Evolutionary conservation across 2,888 invertebrate genomes (phyloP).

Genomic region (Leptogaster cylindrica): DNA sequence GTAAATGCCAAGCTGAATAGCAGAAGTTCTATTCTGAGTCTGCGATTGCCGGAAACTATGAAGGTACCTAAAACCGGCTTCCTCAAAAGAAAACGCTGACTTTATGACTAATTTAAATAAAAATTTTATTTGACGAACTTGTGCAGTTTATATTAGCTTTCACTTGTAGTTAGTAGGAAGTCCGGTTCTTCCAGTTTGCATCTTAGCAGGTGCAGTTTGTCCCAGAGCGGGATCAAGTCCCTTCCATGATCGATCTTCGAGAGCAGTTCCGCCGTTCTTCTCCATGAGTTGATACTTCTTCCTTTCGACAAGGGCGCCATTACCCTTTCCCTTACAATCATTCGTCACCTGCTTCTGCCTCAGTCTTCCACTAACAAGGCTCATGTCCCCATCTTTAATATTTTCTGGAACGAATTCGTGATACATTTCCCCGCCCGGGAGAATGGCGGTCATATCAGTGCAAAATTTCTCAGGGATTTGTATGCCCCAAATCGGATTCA

Average conservation of each 20-base stretch:
- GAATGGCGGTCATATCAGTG: constrained; percentile 76
- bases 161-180: constrained; percentile 73
- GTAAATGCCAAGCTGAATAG: constrained; percentile 52
- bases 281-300: constrained; percentile 56
- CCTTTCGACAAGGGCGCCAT: constrained; percentile 53
- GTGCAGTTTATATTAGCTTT: constrained; percentile 50
- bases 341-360: constrained; percentile 55
- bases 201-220: constrained; percentile 71
- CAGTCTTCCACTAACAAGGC: constrained; percentile 76
- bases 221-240: constrained; percentile 85
- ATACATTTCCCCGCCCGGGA: constrained; percentile 69
- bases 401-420: constrained; percentile 62
- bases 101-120: too few species aligned
- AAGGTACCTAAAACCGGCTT: constrained; percentile 47
- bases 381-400: constrained; percentile 69
- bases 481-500: constrained; percentile 67
- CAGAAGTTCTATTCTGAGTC: constrained; percentile 49
- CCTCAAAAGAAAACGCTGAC: neutral
- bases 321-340: constrained; percentile 51
- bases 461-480: constrained; percentile 68
- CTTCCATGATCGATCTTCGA: constrained; percentile 75
- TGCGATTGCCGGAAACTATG: constrained; percentile 54
- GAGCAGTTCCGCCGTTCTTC: constrained; percentile 54
- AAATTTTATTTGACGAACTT: neutral
- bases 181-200: constrained; percentile 76